Conservation (phyloP, 2,888 invertebrate species). For the Venusia cambrica region DNA sequence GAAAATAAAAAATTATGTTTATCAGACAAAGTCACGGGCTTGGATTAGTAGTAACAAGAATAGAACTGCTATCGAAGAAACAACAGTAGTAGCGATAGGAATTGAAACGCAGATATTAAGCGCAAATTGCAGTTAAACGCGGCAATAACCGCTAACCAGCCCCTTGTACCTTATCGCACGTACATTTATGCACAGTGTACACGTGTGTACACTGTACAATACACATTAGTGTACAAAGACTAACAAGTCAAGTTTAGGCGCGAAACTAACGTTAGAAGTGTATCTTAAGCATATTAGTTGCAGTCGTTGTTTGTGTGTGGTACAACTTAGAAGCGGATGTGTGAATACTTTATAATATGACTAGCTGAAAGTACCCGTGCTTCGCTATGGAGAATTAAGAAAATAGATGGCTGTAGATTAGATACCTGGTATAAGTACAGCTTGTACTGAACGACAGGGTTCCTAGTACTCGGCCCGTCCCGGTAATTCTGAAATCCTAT, state of each 20-base stretch:
- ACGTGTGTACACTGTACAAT: conserved; percentile 6
- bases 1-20: no score
- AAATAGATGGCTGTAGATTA: no score
- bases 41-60: no score
- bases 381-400: no score
- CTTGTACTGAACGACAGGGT: no score
- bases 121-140: conserved; percentile 19
- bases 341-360: no score
- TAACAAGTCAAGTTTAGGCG: conserved; percentile 41
- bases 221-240: conserved; percentile 46
- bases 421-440: no score
- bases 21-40: no score
- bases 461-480: no score
- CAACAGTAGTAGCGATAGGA: conserved; percentile 20
- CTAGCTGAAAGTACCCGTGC: no score
- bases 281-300: conserved; percentile 50
- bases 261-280: conserved; percentile 70
- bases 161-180: conserved; percentile 20
- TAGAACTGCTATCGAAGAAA: conserved; percentile 14
- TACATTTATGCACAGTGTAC: conserved; percentile 9
- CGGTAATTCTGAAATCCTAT: no score
- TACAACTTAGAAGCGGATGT: conserved; percentile 22
- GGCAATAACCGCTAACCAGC: conserved; percentile 12
- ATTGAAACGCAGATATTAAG: conserved; percentile 13
- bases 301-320: conserved; percentile 42